Percentiles rank a stretch among this genome's conserved stretches.
phyloP scores from a whole-genome alignment of 2,797 vertebrate genomes.

The Sebastes vulpes region DNA sequence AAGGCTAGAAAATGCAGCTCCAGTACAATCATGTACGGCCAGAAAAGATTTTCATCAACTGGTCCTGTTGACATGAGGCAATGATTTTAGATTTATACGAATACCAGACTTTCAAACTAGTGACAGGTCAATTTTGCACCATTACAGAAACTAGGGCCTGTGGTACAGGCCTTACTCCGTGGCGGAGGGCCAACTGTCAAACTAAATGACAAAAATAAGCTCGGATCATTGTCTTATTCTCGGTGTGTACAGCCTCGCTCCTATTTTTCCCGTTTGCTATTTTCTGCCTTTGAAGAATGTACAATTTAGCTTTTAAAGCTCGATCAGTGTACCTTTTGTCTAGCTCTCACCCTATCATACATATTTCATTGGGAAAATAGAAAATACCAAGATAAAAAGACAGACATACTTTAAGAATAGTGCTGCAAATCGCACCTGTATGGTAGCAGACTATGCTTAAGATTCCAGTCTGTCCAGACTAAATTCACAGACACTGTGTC shows the following conservation, averaged over 20 bases:
- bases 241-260: neutral
- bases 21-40: constrained; percentile 56
- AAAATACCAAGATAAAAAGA: constrained; percentile 3
- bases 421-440: neutral
- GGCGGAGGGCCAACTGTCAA: constrained; percentile 67
- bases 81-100: constrained; percentile 79
- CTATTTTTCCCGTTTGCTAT: constrained; percentile 13
- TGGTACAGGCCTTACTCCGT: constrained; percentile 48
- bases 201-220: constrained; percentile 66
- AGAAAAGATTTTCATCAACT: constrained; percentile 73
- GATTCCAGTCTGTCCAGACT: constrained; percentile 30
- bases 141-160: constrained; percentile 64
- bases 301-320: constrained; percentile 1
- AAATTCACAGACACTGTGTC: constrained; percentile 23
- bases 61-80: constrained; percentile 61
- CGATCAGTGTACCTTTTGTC: neutral
- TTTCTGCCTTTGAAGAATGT: neutral
- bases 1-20: constrained; percentile 45
- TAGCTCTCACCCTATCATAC: neutral
- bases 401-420: neutral
- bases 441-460: neutral
- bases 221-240: constrained; percentile 47
- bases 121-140: constrained; percentile 82
- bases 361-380: constrained; percentile 7
- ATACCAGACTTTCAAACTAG: constrained; percentile 74